A percentile compares a stretch with the other conserved stretches of the same genome.
Evolutionary conservation across 2,797 vertebrate species (phyloP).

Genomic region (Strix occidentalis): DNA sequence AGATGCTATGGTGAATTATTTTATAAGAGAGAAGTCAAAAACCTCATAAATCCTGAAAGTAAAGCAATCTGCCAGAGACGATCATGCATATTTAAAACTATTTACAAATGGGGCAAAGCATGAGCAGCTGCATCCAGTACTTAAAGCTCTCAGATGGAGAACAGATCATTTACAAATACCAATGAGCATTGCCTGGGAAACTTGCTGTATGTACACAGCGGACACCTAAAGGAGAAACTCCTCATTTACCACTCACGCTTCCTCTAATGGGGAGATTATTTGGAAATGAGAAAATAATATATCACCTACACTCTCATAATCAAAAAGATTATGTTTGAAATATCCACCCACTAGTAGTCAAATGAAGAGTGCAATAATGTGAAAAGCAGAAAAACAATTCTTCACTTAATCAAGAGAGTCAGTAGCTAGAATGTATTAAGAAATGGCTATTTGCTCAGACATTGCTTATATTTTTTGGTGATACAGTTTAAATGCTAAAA

Average conservation of each 20-base stretch:
- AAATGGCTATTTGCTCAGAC: background rate
- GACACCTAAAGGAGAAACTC: slow-evolving; percentile 44
- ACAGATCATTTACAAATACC: slow-evolving; percentile 35
- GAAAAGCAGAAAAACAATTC: background rate
- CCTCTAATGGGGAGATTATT: slow-evolving; percentile 30
- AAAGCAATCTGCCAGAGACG: slow-evolving; percentile 23
- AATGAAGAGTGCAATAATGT: background rate
- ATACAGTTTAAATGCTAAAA: background rate
- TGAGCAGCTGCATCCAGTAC: slow-evolving; percentile 40
- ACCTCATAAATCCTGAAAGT: background rate
- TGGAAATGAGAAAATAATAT: slow-evolving; percentile 40
- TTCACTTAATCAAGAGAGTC: slow-evolving; percentile 8
- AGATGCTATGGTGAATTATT: background rate
- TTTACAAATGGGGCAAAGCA: slow-evolving; percentile 44
- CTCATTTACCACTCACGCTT: slow-evolving; percentile 23
- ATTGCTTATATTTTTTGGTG: background rate
- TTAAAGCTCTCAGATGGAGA: slow-evolving; percentile 36
- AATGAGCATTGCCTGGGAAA: slow-evolving; percentile 2
- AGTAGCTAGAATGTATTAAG: background rate
- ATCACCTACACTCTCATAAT: slow-evolving; percentile 26
- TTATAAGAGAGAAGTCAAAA: background rate
- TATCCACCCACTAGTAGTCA: slow-evolving; percentile 10
- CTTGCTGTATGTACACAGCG: background rate
- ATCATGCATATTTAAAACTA: slow-evolving; percentile 57
- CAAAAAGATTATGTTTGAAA: slow-evolving; percentile 27